These are phyloP conservation scores for Pyrgilauda ruficollis DNA, from an alignment of 2,113 vertebrate species.

Conservation along the genomic window DNA sequence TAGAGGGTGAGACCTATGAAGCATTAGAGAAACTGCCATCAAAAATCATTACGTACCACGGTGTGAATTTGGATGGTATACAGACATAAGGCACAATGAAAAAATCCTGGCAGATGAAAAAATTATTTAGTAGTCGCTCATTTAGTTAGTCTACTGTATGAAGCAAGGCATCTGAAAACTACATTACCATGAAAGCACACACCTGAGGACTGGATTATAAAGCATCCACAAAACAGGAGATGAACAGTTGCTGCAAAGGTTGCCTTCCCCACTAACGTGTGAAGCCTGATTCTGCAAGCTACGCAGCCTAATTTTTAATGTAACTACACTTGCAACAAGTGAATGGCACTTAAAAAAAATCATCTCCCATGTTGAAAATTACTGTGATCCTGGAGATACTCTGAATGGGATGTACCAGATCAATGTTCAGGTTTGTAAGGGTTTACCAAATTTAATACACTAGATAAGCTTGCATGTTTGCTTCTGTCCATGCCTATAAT, in stretches of 20 bases:
- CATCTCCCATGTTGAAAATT: background rate
- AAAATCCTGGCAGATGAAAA: background rate
- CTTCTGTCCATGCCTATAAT: background rate
- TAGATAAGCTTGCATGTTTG: background rate
- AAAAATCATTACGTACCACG: background rate
- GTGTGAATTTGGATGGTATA: background rate
- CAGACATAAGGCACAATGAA: background rate
- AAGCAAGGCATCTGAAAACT: background rate
- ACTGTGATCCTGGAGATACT: background rate
- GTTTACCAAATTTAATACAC: background rate
- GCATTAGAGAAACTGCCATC: background rate
- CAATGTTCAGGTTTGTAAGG: background rate
- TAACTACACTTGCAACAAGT: background rate
- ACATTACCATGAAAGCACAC: background rate
- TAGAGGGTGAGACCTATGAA: background rate
- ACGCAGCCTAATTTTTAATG: background rate
- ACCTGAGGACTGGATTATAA: background rate
- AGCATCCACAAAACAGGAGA: background rate
- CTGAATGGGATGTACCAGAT: background rate
- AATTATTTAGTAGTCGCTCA: background rate
- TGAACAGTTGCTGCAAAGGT: background rate
- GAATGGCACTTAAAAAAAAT: background rate
- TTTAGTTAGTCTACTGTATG: background rate
- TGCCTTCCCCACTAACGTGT: background rate
- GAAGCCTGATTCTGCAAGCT: background rate